Conservation (phyloP, 2,797 vertebrate genomes). For the Tapirus indicus region DNA sequence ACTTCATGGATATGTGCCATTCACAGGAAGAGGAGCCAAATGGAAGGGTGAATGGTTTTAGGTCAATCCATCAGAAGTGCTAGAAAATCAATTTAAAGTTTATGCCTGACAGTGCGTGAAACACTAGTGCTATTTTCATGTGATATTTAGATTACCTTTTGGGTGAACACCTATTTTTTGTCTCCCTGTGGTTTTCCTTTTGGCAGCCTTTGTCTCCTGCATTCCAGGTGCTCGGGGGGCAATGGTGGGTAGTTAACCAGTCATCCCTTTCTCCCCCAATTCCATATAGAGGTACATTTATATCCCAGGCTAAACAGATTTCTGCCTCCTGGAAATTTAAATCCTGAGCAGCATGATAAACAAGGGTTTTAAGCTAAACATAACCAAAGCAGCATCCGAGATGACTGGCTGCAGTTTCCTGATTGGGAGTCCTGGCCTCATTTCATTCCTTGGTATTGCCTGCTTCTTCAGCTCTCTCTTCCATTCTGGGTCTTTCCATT, state of each 20-base stretch:
- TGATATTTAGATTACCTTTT: not conserved
- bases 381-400: not conserved
- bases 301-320: not conserved
- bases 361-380: not conserved
- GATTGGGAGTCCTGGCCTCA: not conserved
- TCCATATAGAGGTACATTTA: not conserved
- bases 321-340: slow-evolving; percentile 14
- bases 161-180: not conserved
- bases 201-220: not conserved
- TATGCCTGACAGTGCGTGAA: not conserved
- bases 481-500: not conserved
- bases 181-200: not conserved
- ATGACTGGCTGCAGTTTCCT: not conserved
- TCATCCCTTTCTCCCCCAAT: not conserved
- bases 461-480: slow-evolving; percentile 11
- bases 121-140: not conserved
- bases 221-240: not conserved
- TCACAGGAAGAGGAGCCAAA: not conserved
- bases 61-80: not conserved
- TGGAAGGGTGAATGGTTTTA: not conserved
- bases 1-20: not conserved
- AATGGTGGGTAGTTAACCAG: not conserved
- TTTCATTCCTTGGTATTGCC: not conserved
- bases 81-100: not conserved
- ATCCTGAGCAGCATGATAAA: not conserved